phyloP scores from a whole-genome alignment of 23 tunicate genomes.

The Oikopleura albicans region DNA sequence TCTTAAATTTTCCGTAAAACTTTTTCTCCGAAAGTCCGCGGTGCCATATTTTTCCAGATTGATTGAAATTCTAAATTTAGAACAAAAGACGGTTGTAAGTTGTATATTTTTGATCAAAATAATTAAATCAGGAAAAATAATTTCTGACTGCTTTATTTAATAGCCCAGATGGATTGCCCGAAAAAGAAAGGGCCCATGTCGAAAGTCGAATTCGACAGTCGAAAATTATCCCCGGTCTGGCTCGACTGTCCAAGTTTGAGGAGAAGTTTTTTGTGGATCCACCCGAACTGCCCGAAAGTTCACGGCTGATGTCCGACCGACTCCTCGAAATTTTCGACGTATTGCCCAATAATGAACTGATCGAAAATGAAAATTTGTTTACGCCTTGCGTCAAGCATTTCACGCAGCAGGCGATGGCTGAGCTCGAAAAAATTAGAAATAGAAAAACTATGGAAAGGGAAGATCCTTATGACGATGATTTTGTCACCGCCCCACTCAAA shows the following conservation, averaged over 20 bases:
- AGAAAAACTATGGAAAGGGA: no score
- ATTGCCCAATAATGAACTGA: background rate
- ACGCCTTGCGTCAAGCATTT: background rate
- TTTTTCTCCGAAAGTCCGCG: no score
- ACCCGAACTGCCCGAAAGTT: background rate
- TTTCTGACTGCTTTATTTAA: no score
- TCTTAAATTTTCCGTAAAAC: no score
- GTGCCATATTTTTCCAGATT: background rate
- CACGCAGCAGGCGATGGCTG: background rate
- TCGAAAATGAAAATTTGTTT: background rate
- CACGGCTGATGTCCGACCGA: background rate
- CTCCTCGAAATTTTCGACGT: background rate
- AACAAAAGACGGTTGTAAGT: no score
- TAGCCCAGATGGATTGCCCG: no score
- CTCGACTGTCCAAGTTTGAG: background rate
- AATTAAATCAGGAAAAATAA: background rate
- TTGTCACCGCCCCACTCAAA: no score
- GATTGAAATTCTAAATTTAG: background rate
- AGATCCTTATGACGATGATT: no score
- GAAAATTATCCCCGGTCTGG: background rate
- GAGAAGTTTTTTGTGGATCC: background rate
- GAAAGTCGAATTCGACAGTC: background rate
- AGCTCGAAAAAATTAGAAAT: background rate
- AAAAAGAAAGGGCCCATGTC: no score
- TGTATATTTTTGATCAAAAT: background rate